Evolutionary conservation across 2,888 invertebrate genomes (phyloP).

Genomic region (Drosophila suboccidentalis): DNA sequence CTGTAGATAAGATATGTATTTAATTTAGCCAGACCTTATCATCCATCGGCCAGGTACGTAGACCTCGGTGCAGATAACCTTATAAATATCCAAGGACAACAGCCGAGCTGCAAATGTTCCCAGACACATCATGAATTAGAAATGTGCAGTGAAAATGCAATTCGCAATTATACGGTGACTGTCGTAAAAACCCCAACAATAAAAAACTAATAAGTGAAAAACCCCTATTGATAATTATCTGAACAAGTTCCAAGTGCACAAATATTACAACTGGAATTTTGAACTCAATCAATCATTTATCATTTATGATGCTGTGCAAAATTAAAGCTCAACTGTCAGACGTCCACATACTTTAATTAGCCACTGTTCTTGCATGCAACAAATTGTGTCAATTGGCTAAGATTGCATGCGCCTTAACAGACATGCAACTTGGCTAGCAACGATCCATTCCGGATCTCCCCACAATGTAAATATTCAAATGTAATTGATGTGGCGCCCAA

Average conservation of each 20-base stretch:
- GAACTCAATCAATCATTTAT: constrained; percentile 17
- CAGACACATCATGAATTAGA: constrained; percentile 39
- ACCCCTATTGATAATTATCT: constrained; percentile 7
- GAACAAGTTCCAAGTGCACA: not conserved
- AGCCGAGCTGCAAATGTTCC: constrained; percentile 50
- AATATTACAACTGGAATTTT: constrained; percentile 1
- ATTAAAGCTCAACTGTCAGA: constrained; percentile 8
- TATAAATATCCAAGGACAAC: constrained; percentile 42
- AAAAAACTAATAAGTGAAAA: constrained; percentile 1
- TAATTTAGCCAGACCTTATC: constrained; percentile 28
- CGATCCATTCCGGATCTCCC: constrained; percentile 30
- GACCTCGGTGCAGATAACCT: constrained; percentile 31
- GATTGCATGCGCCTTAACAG: constrained; percentile 63
- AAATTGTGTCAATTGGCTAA: constrained; percentile 65
- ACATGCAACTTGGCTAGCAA: constrained; percentile 39
- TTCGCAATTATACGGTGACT: constrained; percentile 12
- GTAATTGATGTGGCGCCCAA: constrained; percentile 41
- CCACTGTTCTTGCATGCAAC: constrained; percentile 63
- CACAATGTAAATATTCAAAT: not conserved
- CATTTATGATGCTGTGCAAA: constrained; percentile 18
- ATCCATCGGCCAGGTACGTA: not conserved
- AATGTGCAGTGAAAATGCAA: constrained; percentile 29
- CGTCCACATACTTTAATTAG: constrained; percentile 19
- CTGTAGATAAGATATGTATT: constrained; percentile 8
- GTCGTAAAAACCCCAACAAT: not conserved